Evolutionary conservation across 2,113 vertebrate species (phyloP).

Genomic region (Turdus rufiventris): DNA sequence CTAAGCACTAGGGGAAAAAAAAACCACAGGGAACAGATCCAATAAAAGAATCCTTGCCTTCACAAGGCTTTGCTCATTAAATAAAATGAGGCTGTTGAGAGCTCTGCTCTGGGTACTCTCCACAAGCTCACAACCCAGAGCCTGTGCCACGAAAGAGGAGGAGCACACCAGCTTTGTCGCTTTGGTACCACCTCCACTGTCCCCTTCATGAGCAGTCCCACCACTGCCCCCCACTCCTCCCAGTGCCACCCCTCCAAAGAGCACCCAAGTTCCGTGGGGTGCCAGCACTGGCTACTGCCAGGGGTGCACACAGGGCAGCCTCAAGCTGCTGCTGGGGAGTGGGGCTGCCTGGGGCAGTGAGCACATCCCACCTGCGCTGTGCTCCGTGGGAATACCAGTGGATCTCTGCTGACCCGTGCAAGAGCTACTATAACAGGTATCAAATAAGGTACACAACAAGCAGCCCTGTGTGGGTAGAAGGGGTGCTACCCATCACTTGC

Average conservation of each 20-base stretch:
- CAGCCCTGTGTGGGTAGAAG: not conserved
- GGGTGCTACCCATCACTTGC: not conserved
- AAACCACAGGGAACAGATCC: not conserved
- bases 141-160: rapidly evolving
- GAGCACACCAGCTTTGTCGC: not conserved
- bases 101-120: not conserved
- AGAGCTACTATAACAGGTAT: not conserved
- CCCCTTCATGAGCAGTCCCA: not conserved
- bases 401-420: not conserved
- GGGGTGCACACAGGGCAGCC: not conserved
- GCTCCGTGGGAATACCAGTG: rapidly evolving
- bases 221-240: rapidly evolving
- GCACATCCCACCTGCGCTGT: rapidly evolving
- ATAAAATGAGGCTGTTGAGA: not conserved
- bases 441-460: not conserved
- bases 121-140: not conserved
- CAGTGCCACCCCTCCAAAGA: not conserved
- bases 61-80: not conserved
- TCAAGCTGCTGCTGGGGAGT: rapidly evolving
- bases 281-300: not conserved
- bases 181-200: rapidly evolving
- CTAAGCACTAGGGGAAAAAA: not conserved
- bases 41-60: not conserved
- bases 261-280: rapidly evolving
- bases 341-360: not conserved